A percentile compares a stretch with the other conserved stretches of the same genome.
Conservation (phyloP, 30 jellyfish, hydroid and myxozoan species). For the Euphysa ruthae region DNA sequence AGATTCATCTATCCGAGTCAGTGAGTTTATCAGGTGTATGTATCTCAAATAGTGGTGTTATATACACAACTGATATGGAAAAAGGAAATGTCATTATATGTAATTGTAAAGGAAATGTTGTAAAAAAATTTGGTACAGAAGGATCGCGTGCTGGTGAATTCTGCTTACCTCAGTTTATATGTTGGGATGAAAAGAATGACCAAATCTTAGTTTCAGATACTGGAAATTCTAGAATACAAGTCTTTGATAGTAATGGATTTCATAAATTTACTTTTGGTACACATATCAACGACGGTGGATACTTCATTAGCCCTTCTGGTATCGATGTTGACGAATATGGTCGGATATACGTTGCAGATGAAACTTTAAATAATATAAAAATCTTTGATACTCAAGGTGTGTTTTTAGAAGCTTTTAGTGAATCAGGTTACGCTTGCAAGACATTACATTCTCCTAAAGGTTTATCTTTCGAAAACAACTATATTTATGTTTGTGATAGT, state of each 20-base stretch:
- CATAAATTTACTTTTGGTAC: slow-evolving; percentile 15
- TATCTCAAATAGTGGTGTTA: slow-evolving; percentile 11
- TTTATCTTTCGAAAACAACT: background rate
- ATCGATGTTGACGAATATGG: slow-evolving; percentile 34
- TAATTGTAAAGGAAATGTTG: slow-evolving; percentile 8
- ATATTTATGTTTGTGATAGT: slow-evolving; percentile 21
- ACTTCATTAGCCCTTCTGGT: slow-evolving; percentile 34
- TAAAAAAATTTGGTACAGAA: slow-evolving; percentile 10
- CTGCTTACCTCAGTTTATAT: slow-evolving; percentile 23
- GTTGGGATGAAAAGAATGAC: slow-evolving; percentile 9
- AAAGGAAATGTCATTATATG: slow-evolving; percentile 7
- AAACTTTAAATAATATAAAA: slow-evolving; percentile 23
- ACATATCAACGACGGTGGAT: slow-evolving; percentile 14
- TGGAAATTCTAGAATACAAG: slow-evolving; percentile 25
- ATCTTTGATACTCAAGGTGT: slow-evolving; percentile 34
- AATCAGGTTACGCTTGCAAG: slow-evolving; percentile 18
- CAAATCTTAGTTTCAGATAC: slow-evolving; percentile 32
- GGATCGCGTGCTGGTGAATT: slow-evolving; percentile 19
- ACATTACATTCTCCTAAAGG: slow-evolving; percentile 35
- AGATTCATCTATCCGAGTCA: slow-evolving; percentile 1
- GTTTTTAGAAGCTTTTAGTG: slow-evolving; percentile 22
- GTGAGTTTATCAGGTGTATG: slow-evolving; percentile 21
- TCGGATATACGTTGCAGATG: slow-evolving; percentile 29
- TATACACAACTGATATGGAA: slow-evolving; percentile 9
- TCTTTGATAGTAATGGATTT: slow-evolving; percentile 16